phyloP scores from a whole-genome alignment of 2,797 vertebrate species.

The Notolabrus celidotus region DNA sequence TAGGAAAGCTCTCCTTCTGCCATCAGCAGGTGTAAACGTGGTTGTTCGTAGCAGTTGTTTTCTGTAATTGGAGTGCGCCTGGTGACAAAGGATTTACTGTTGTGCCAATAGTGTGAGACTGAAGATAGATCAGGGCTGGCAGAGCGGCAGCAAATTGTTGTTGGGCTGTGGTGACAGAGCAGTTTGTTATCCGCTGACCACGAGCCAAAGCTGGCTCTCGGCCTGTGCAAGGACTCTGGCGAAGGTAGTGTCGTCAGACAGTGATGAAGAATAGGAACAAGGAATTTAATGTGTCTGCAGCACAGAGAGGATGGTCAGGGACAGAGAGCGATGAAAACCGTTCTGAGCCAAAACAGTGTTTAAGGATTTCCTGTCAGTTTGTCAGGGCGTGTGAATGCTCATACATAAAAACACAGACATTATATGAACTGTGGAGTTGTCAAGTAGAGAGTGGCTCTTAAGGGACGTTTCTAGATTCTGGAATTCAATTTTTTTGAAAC shows the following conservation, averaged over 20 bases:
- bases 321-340: background rate
- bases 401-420: too few species aligned
- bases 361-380: background rate
- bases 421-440: too few species aligned
- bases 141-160: slow-evolving; percentile 31
- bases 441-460: too few species aligned
- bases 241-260: slow-evolving; percentile 13
- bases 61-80: slow-evolving; percentile 51
- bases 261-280: slow-evolving; percentile 35
- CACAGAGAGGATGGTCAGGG: background rate
- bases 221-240: background rate
- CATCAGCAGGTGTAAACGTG: slow-evolving; percentile 44
- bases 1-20: slow-evolving; percentile 5
- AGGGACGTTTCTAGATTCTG: too few species aligned
- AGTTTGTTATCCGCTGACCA: slow-evolving; percentile 58
- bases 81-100: slow-evolving; percentile 52
- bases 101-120: slow-evolving; percentile 31
- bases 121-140: slow-evolving; percentile 55
- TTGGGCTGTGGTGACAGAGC: slow-evolving; percentile 33
- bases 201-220: slow-evolving; percentile 14
- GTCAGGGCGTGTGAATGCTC: background rate
- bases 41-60: slow-evolving; percentile 50
- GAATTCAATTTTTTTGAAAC: too few species aligned
- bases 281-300: slow-evolving; percentile 14
- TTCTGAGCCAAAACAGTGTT: background rate